Evolutionary conservation across 2,888 invertebrate species (phyloP), one percentile per base, ranked within the genome.

Genomic region (Pemphredon lugubris): DNA sequence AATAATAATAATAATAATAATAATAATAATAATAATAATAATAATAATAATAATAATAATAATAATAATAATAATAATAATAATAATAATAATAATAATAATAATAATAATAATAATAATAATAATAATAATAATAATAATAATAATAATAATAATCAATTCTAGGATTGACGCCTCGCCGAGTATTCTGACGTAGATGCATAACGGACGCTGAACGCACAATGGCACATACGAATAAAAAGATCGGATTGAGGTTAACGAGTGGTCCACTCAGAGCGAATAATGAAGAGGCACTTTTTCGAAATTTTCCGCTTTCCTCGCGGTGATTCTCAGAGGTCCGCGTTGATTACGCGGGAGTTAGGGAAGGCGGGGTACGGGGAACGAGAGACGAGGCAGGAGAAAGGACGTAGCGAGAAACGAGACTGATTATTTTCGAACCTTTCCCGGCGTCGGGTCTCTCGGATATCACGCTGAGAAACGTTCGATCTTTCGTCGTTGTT

Each of bases 271-370:
- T 14, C 18, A 5, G 7, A 5, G 7, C 16, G 50, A 30, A 45
- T 39, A 68, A 68, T 7, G 13, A 26, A 30, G 9, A 11, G 39
- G 9, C 13, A 7, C 6, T 20, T 63, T 51, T 51, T 16, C 44
- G 45, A 51, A 45, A 44, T 47, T 32, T 39, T 7, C 39, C 51
- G 0, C 14, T 45, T 50, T 16, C 26, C 39, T 39, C 34, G 2
- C 20, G 21, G 13, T 1, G 7, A 6, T 7, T 37, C 34, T 3
- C n/a, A 34, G 13, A 54, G 53, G 44, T 21, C 14, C 26, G 2
- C 1, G 26, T 26, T 40, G 14, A 42, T 53, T 37, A 37, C 18
- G 34, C 14, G 30, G 5, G 21, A 14, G 6, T 13, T 5, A 42
- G 9, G 9, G 11, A n/a, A 34, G n/a, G 34, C 23, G 42, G 30